Base-by-base conservation (phyloP, 1,140 invertebrate genomes). In the Limonius californicus region DNA sequence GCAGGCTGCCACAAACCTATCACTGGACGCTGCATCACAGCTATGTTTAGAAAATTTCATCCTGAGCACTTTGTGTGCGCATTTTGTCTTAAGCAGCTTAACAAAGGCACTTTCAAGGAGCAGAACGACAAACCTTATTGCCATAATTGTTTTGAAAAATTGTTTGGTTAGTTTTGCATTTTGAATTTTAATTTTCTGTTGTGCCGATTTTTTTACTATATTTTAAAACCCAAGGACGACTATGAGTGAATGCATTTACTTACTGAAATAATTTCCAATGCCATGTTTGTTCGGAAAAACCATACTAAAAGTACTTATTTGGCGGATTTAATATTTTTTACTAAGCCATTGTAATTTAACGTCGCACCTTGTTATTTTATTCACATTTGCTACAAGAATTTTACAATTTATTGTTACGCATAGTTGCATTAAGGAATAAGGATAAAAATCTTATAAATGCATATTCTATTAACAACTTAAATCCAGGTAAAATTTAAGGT, bases 11-110 rank as follows among this genome's bases (percentile, higher is more conserved):
- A 97, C 74, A 97, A 98, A 74, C 95, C 97, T 11, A 98, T 98
- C 73, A 93, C 92, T 62, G 92, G 97, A 59, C 90, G 96, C 12
- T 99, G 97, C 77, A 97, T 99, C 75, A 99, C 96, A 1, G 97
- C 97, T 57, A 98, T 99, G 96, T 97, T 96, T 78, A 85, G 92
- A 54, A 99, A 99, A 80, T 99, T 97, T 82, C 97, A 99, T 79
- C 96, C 96, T 0, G 96, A 99, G 78, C 97, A 99, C 80, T 99
- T 99, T 76, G 94, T 97, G 0, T 98, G 95, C 79, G 95, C 95
- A 1, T 99, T 98, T 80, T 99, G 97, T 72, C 80, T 98, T 62
- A 94, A 97, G 73, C 95, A 98, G 77, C 82, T 99, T 57, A 98
- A 97, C 79, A 98, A 98, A 76, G 85, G 97, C 65, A 99, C 96